phyloP scores from a whole-genome alignment of 2,113 vertebrate genomes.

The Periophthalmodon schlosseri region DNA sequence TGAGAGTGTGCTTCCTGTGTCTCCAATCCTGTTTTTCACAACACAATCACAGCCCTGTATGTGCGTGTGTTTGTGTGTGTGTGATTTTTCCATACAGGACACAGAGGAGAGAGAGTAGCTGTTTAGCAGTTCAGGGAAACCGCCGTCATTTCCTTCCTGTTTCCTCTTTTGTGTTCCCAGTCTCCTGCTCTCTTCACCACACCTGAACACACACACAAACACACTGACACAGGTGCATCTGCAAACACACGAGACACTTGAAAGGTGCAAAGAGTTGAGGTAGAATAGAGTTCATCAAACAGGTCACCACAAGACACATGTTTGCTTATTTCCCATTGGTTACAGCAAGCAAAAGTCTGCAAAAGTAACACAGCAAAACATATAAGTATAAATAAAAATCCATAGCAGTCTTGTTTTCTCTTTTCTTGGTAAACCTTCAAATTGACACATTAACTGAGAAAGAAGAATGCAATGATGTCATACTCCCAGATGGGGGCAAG shows the following conservation, averaged over 20 bases:
- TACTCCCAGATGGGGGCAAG: too few species aligned
- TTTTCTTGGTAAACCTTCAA: too few species aligned
- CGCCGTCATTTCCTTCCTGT: constrained; percentile 78
- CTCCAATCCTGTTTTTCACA: constrained; percentile 61
- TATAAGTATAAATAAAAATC: background rate
- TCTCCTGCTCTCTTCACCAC: constrained; percentile 63
- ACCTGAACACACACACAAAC: constrained; percentile 49
- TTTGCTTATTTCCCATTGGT: background rate
- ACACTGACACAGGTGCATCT: constrained; percentile 25
- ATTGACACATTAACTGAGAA: too few species aligned
- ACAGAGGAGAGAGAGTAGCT: constrained; percentile 57
- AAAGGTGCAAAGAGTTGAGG: background rate
- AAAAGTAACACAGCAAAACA: background rate
- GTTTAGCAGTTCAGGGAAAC: constrained; percentile 56
- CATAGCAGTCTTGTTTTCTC: background rate
- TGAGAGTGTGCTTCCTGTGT: constrained; percentile 37
- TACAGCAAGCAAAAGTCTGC: background rate
- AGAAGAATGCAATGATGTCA: too few species aligned
- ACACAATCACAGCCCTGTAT: constrained; percentile 41
- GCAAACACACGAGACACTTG: background rate
- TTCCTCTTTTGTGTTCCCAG: constrained; percentile 74
- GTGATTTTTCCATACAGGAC: constrained; percentile 58
- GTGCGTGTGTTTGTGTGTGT: constrained; percentile 16
- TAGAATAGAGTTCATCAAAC: background rate
- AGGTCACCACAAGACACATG: background rate